These are phyloP conservation scores for Pedetes capensis DNA, from an alignment of 2,113 vertebrate species.

Conservation along the genomic window DNA sequence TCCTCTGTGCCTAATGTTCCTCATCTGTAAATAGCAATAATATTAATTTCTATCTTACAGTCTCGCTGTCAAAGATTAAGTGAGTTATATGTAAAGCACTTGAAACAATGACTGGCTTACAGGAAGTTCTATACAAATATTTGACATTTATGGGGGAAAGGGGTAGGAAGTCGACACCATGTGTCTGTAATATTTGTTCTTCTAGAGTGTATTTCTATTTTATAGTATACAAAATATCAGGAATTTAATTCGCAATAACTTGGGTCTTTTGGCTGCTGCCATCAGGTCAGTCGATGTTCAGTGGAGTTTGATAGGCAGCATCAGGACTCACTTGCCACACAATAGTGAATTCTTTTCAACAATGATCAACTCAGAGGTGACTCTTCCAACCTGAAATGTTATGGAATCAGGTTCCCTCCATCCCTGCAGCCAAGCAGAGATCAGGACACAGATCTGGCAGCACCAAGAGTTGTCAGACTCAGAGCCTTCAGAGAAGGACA, in stretches of 20 bases:
- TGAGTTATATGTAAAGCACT: background rate
- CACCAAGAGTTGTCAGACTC: background rate
- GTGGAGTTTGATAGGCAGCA: background rate
- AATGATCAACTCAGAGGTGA: background rate
- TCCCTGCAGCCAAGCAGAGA: background rate
- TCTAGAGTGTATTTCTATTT: background rate
- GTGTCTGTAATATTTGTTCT: background rate
- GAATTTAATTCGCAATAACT: background rate
- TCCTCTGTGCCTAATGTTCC: background rate
- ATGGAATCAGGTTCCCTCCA: background rate
- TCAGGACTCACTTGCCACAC: background rate
- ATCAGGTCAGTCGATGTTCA: background rate
- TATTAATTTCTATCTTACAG: background rate
- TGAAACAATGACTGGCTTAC: background rate
- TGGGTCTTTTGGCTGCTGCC: background rate
- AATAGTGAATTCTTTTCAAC: constrained; percentile 8
- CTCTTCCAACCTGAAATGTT: background rate
- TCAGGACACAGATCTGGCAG: background rate
- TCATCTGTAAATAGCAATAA: background rate
- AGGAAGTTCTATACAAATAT: background rate
- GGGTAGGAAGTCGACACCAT: background rate
- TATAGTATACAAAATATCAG: background rate
- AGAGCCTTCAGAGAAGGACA: background rate
- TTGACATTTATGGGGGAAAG: background rate
- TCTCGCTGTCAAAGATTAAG: background rate